Percentiles rank a stretch among this genome's conserved stretches.
These are phyloP conservation scores for Philhelius pedissequus DNA, from an alignment of 2,888 invertebrate genomes.

Conservation along the genomic window DNA sequence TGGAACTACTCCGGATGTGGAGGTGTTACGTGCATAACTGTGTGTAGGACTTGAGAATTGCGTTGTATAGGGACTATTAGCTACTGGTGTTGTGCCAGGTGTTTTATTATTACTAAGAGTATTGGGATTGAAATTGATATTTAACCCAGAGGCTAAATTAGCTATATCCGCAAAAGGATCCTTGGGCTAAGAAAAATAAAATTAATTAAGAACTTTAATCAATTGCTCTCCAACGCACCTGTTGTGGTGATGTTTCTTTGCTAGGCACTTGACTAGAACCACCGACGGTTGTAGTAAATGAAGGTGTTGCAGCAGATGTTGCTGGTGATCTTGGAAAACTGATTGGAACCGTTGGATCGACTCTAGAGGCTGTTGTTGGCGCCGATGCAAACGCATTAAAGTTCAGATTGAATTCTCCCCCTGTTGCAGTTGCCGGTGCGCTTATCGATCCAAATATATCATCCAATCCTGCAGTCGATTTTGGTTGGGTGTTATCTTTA, in stretches of 20 bases:
- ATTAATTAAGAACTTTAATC: background rate
- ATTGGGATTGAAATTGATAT: conserved; percentile 77
- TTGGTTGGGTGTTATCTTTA: conserved; percentile 72
- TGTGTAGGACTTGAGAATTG: conserved; percentile 78
- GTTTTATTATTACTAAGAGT: conserved; percentile 74
- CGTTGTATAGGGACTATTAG: conserved; percentile 76
- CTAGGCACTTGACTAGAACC: conserved; percentile 69
- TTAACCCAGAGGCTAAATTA: conserved; percentile 77
- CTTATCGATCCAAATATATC: conserved; percentile 83
- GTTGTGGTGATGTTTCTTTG: conserved; percentile 80
- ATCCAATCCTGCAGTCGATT: conserved; percentile 79
- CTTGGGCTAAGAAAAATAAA: conserved; percentile 71
- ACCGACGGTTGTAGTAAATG: conserved; percentile 28
- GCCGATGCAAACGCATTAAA: conserved; percentile 71
- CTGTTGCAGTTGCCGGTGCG: conserved; percentile 34
- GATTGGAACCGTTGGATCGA: conserved; percentile 22
- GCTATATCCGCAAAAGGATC: conserved; percentile 89
- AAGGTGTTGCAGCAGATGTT: conserved; percentile 68
- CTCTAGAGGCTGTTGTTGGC: conserved; percentile 58
- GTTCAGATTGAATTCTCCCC: conserved; percentile 71
- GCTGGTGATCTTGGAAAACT: conserved; percentile 65
- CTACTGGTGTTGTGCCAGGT: conserved; percentile 74
- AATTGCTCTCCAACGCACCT: conserved; percentile 75
- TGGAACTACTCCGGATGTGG: conserved; percentile 5
- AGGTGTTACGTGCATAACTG: conserved; percentile 69